Percentiles rank a stretch among this genome's conserved stretches.
These are phyloP conservation scores for Schlechtendalia chinensis DNA, from an alignment of 1,140 invertebrate species.

Conservation along the genomic window DNA sequence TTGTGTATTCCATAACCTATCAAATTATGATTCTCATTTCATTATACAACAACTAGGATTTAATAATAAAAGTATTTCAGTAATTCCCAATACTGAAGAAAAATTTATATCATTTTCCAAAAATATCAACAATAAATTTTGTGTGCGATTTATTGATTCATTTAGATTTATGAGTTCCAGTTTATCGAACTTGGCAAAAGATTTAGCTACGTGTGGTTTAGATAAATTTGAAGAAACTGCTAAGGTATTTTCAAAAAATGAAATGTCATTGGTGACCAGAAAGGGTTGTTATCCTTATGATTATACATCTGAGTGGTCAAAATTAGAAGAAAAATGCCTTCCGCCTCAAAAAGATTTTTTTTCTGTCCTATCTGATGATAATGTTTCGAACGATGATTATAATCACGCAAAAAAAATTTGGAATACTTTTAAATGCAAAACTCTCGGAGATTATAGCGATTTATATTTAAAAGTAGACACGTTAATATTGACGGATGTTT, in stretches of 20 bases:
- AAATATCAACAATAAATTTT: too few species aligned
- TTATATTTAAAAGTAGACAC: neutral
- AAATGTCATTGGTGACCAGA: neutral
- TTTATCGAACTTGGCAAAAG: neutral
- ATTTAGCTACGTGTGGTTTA: neutral
- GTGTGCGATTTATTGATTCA: too few species aligned
- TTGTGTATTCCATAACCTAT: neutral
- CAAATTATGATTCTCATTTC: neutral
- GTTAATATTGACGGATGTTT: too few species aligned
- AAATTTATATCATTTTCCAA: too few species aligned
- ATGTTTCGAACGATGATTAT: neutral
- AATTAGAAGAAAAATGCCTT: neutral
- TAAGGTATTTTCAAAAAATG: neutral
- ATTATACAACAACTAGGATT: too few species aligned
- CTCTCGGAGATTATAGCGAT: neutral
- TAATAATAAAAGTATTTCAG: too few species aligned
- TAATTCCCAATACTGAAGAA: too few species aligned
- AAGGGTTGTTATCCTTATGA: neutral
- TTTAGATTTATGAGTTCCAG: too few species aligned
- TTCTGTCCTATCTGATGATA: neutral
- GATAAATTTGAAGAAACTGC: neutral
- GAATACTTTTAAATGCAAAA: neutral
- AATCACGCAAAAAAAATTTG: too few species aligned
- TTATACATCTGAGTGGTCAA: neutral
- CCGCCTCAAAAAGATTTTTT: neutral